Base-by-base conservation (phyloP, 2,888 invertebrate genomes). In the Noctua comes region DNA sequence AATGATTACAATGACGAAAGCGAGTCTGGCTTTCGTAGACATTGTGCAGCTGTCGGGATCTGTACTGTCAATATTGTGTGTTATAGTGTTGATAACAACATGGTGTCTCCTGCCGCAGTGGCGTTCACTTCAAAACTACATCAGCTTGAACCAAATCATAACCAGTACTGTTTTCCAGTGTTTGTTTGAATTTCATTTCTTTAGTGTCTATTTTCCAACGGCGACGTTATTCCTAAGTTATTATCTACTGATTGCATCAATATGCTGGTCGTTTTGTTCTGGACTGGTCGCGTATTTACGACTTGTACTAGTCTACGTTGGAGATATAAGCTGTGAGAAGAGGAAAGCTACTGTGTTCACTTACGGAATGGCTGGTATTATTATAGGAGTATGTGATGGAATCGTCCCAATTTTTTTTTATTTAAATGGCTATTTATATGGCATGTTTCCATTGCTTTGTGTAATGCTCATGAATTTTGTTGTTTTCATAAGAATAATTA, bases 191-290 rank as follows among this genome's bases (percentile, higher is more conserved):
- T 27, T 1, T 46, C 4, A 10, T 21, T 4, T 18, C 8, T 0
- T 5, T 1, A n/a, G 65, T n/a, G 3, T 5, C 11, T 1, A 13
- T 16, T 48, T 18, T 31, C 0, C n/a, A 1, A 5, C 1, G 0
- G 11, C 1, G 6, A 31, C 0, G 31, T 1, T 21, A 2, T 0
- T 11, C 13, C 0, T 80, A 1, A 43, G n/a, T 43, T 59, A 54
- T n/a, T 79, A 69, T 66, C 40, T 86, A 21, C 68, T 88, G 7
- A 65, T 54, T 7, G 27, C 27, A 16, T 62, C 73, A 16, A 72
- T 83, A 54, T 83, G 75, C 4, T 88, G 89, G 88, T 85, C 88
- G 13, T 77, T 87, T 24, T 78, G 85, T n/a, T 77, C 83, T 16
- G 72, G 83, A 43, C 5, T 84, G 27, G 43, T 80, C 0, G 90